Evolutionary conservation across 1,140 invertebrate species (phyloP), one percentile per base, ranked within the genome.

Genomic region (Formica selysi): DNA sequence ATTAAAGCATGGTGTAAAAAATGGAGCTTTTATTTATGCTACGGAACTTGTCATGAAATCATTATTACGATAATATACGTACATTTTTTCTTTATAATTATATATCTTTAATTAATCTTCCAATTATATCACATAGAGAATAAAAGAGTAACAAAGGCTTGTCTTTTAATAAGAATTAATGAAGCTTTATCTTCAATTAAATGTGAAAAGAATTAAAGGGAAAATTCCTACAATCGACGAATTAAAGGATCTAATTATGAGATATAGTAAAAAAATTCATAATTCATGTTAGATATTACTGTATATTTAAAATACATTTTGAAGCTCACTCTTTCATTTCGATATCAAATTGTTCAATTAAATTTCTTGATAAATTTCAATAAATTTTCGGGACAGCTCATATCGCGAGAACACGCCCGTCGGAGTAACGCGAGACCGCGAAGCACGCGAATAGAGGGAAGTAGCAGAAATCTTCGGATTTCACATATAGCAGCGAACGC

Each of bases 21-120:
- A 36, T 48, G 0, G 13, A 36, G 6, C 8, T 48, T 26, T 32
- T 16, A 64, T 6, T 67, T 26, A 22, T 26, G 65, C 32, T 26
- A 38, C 26, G 16, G 26, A 38, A 80, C 68, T 26, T 8, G 16
- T 51, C 44, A 19, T 32, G 2, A 70, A 70, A 54, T 5, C 36
- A 16, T 38, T 67, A 76, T 26, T 41, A 29, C 16, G 7, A 44
- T n/a, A 78, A 11, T 22, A 36, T 51, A 38, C 51, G 38, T 48
- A 26, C 32, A 19, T 36, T 16, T 70, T 70, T 68, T 3, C 32
- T 38, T 79, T 54, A 2, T 26, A 51, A 57, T 57, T 68, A 38
- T 68, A 38, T 68, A 54, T 38, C 29, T 54, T 51, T 41, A 80
- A 80, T 80, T 80, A 80, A 80, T n/a, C 26, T 80, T 68, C 64